These are phyloP conservation scores for Anseranas semipalmata DNA, from an alignment of 2,113 vertebrate species.

Conservation along the genomic window DNA sequence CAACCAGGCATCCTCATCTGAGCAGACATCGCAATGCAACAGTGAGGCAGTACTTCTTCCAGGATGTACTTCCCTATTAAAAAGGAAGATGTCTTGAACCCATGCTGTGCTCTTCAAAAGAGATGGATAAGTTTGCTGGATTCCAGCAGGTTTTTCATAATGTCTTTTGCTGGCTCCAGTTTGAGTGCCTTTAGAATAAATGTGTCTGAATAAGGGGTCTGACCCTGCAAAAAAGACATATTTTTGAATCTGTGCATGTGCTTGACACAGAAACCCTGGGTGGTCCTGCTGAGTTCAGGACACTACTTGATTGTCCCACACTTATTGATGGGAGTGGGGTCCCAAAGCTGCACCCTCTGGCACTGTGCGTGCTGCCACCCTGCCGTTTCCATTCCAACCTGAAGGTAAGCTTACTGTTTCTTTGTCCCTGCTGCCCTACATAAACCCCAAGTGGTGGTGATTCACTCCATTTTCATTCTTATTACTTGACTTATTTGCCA, in stretches of 20 bases:
- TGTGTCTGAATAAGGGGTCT: background rate
- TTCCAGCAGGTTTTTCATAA: background rate
- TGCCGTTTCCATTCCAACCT: background rate
- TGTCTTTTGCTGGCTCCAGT: background rate
- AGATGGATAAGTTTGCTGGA: background rate
- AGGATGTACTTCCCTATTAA: background rate
- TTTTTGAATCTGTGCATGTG: background rate
- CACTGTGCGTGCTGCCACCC: background rate
- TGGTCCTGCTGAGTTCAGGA: background rate
- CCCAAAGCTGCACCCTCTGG: background rate
- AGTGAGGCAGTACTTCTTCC: background rate
- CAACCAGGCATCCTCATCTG: background rate
- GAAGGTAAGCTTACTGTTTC: background rate
- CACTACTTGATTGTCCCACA: background rate
- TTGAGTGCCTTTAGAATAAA: background rate
- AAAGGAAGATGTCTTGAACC: background rate
- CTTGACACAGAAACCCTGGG: background rate
- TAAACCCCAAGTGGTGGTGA: background rate
- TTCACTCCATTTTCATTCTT: slow-evolving; percentile 14
- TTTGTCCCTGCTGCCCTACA: background rate
- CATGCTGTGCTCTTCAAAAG: accelerated
- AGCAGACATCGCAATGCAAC: background rate
- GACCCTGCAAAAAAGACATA: background rate
- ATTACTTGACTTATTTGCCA: slow-evolving; percentile 30
- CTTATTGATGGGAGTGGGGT: background rate